Conservation (phyloP, 2,797 vertebrate species). For the Picus viridis region DNA sequence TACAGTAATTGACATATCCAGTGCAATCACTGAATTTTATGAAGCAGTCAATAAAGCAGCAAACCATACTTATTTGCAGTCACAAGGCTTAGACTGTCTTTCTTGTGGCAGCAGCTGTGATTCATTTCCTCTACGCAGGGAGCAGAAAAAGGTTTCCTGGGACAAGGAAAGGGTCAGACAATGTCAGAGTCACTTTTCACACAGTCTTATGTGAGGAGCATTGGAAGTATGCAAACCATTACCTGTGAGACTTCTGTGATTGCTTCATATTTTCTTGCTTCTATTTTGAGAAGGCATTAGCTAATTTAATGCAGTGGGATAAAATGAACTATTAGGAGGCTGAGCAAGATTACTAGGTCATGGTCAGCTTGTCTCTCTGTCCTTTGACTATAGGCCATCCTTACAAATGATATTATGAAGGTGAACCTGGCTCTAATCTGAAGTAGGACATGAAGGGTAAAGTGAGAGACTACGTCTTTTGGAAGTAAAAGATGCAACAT, state of each 20-base stretch:
- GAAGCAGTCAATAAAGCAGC: background rate
- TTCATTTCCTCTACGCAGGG: background rate
- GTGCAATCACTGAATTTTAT: constrained; percentile 19
- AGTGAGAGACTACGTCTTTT: background rate
- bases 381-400: background rate
- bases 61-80: constrained; percentile 4
- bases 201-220: background rate
- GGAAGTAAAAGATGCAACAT: background rate
- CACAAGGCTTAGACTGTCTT: background rate
- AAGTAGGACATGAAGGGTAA: background rate
- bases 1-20: constrained; percentile 39
- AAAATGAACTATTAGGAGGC: background rate
- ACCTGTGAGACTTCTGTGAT: background rate
- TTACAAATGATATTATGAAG: background rate
- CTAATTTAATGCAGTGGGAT: background rate
- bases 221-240: background rate
- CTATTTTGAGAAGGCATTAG: background rate
- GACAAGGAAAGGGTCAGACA: background rate
- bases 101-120: constrained; percentile 18
- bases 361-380: background rate
- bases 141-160: background rate
- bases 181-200: background rate
- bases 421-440: background rate
- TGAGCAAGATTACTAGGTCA: background rate
- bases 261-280: background rate